Percentiles rank a stretch among this genome's conserved stretches.
Conservation (phyloP, 2,113 vertebrate genomes). For the Alligator sinensis region DNA sequence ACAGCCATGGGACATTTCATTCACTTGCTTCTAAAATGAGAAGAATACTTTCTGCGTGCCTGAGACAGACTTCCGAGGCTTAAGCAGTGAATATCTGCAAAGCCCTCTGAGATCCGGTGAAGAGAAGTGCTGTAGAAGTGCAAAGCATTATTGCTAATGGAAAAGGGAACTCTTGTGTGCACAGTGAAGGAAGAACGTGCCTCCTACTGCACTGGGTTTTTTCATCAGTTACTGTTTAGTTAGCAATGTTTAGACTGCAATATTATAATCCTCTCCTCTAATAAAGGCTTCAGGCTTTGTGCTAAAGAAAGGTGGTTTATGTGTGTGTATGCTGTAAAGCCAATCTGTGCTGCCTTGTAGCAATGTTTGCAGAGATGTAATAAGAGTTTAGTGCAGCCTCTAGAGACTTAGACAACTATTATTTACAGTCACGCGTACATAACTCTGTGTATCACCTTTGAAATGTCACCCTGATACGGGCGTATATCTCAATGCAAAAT, state of each 20-base stretch:
- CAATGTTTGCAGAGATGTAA: slow-evolving; percentile 47
- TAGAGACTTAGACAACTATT: slow-evolving; percentile 16
- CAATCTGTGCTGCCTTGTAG: slow-evolving; percentile 38
- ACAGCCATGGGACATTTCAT: background rate
- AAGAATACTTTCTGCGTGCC: background rate
- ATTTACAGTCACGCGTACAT: slow-evolving; percentile 28
- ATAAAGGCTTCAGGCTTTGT: slow-evolving; percentile 22
- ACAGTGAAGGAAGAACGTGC: background rate
- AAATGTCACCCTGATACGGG: slow-evolving; percentile 52
- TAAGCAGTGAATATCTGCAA: background rate
- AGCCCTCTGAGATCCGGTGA: background rate
- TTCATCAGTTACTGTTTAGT: slow-evolving; percentile 9
- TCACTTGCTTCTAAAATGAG: background rate
- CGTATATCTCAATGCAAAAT: slow-evolving; percentile 17
- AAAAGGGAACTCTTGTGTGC: rapidly evolving
- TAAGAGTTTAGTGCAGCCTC: slow-evolving; percentile 41
- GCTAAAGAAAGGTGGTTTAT: slow-evolving; percentile 13
- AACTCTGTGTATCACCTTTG: slow-evolving; percentile 26
- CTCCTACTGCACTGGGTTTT: background rate
- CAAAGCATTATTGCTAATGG: background rate
- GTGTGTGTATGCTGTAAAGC: slow-evolving; percentile 22
- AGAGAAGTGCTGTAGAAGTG: background rate
- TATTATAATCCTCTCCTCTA: slow-evolving; percentile 47
- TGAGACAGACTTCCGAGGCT: background rate
- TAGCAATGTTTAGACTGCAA: slow-evolving; percentile 46